A percentile compares a stretch with the other conserved stretches of the same genome.
These are phyloP conservation scores for Epizoanthus scotinus DNA, from an alignment of 92 coral and sea anemone species.

Conservation along the genomic window DNA sequence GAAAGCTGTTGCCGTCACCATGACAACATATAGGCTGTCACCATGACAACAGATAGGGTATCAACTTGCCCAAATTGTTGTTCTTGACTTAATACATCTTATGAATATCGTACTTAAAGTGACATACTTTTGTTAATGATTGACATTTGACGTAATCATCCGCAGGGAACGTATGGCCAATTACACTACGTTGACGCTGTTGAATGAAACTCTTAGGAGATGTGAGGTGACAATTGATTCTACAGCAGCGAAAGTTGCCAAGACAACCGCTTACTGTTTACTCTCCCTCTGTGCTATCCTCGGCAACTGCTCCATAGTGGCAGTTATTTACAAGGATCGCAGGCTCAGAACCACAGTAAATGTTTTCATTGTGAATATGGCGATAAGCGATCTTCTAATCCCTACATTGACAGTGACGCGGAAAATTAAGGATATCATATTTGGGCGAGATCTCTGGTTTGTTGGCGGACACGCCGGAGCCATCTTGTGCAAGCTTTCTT, in stretches of 20 bases:
- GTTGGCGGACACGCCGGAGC: slow-evolving; percentile 11
- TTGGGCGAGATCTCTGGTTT: slow-evolving; percentile 11
- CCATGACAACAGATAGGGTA: too few species aligned
- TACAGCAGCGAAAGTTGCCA: not conserved
- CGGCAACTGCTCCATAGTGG: slow-evolving; percentile 19
- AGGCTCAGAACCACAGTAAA: slow-evolving; percentile 27
- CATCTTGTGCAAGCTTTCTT: slow-evolving; percentile 21
- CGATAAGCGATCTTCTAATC: slow-evolving; percentile 34
- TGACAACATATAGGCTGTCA: too few species aligned
- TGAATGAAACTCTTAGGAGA: too few species aligned
- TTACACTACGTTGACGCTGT: too few species aligned
- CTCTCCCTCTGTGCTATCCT: not conserved
- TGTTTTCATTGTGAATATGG: slow-evolving; percentile 37
- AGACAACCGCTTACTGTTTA: slow-evolving; percentile 1
- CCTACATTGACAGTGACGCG: slow-evolving; percentile 18
- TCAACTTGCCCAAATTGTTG: too few species aligned
- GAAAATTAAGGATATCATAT: not conserved
- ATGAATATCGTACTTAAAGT: too few species aligned
- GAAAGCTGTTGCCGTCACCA: too few species aligned
- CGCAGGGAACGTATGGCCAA: too few species aligned
- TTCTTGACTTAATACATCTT: too few species aligned
- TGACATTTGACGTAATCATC: too few species aligned
- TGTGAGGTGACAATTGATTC: too few species aligned
- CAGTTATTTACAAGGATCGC: slow-evolving; percentile 6
- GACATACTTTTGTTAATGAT: too few species aligned